These are phyloP conservation scores for Sorex maritimensis DNA, from an alignment of 2,797 vertebrate species.

Conservation along the genomic window DNA sequence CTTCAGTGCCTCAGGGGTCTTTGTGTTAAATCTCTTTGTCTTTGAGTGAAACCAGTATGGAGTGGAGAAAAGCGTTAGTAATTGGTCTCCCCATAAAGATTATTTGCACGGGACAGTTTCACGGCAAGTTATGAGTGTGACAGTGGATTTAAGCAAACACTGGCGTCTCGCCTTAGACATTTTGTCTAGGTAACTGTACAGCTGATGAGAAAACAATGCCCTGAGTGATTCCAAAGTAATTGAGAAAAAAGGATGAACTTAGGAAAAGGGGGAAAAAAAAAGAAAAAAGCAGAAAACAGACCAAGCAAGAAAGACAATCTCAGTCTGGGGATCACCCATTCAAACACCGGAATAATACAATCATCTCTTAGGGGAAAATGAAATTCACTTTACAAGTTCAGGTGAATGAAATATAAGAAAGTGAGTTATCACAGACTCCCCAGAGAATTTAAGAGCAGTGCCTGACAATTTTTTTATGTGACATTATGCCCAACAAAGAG, in stretches of 20 bases:
- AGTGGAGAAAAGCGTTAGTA: slow-evolving; percentile 78
- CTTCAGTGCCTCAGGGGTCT: slow-evolving; percentile 82
- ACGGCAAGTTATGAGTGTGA: slow-evolving; percentile 26
- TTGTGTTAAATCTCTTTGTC: slow-evolving; percentile 86
- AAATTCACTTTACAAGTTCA: slow-evolving; percentile 64
- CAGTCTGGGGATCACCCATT: not conserved
- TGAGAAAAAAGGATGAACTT: slow-evolving; percentile 1
- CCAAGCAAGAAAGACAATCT: slow-evolving; percentile 44
- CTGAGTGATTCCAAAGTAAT: not conserved
- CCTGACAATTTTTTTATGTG: slow-evolving; percentile 55
- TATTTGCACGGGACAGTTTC: slow-evolving; percentile 42
- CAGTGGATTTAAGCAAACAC: not conserved
- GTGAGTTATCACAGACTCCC: slow-evolving; percentile 11
- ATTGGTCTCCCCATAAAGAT: slow-evolving; percentile 73
- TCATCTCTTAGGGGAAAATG: slow-evolving; percentile 65
- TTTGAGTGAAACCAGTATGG: slow-evolving; percentile 71
- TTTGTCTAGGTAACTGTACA: not conserved
- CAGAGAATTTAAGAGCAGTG: slow-evolving; percentile 13
- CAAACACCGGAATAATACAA: not conserved
- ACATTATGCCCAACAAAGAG: slow-evolving; percentile 66
- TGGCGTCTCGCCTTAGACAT: not conserved
- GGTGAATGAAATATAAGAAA: not conserved
- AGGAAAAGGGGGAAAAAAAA: not conserved
- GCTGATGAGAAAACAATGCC: slow-evolving; percentile 59
- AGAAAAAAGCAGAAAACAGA: not conserved